Conservation (phyloP, 2,888 invertebrate genomes). For the Patella ulyssiponensis region DNA sequence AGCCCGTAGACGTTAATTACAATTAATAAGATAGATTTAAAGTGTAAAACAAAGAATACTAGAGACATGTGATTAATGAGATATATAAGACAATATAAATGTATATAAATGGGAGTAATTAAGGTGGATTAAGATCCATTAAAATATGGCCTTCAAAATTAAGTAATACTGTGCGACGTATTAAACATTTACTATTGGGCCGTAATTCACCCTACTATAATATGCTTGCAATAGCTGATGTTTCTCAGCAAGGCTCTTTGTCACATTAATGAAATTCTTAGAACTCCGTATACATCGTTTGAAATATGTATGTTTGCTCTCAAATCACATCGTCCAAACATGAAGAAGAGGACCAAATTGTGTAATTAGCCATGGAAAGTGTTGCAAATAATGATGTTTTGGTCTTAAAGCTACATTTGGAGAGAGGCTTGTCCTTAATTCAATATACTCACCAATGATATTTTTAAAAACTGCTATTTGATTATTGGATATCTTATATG, state of each 20-base stretch:
- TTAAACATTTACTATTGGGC: too few relatives aligned
- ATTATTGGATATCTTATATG: background rate
- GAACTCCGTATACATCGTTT: background rate
- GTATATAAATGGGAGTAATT: too few relatives aligned
- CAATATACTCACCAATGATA: background rate
- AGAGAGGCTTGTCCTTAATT: background rate
- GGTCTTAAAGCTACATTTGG: background rate
- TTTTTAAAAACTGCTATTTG: background rate
- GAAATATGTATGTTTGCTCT: background rate
- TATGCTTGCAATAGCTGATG: background rate
- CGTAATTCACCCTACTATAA: too few relatives aligned
- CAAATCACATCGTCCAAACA: background rate
- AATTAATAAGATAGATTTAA: too few relatives aligned
- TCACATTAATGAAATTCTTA: background rate
- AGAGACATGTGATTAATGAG: too few relatives aligned
- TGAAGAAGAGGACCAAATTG: slow-evolving; percentile 1
- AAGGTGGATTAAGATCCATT: too few relatives aligned
- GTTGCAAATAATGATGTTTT: slow-evolving; percentile 3
- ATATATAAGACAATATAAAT: too few relatives aligned
- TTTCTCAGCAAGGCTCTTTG: background rate
- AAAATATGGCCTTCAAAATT: too few relatives aligned
- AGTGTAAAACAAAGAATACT: too few relatives aligned
- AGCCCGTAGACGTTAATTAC: too few relatives aligned
- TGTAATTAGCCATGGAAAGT: background rate
- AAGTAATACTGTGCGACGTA: too few relatives aligned